phyloP scores from a whole-genome alignment of 2,113 vertebrate genomes.

The Colistium nudipinnis region DNA sequence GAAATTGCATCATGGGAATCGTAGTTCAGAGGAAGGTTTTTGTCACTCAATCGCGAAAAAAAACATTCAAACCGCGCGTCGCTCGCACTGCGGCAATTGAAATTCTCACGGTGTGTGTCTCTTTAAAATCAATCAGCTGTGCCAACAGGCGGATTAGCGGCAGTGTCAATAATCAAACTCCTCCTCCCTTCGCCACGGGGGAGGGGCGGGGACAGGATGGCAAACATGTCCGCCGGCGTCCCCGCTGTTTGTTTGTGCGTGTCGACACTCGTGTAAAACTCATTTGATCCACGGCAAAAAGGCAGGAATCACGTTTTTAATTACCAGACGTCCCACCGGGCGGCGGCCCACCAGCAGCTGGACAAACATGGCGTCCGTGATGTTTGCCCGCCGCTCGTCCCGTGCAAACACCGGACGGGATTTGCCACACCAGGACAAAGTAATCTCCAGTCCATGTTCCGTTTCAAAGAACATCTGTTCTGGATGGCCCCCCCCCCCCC shows the following conservation, averaged over 20 bases:
- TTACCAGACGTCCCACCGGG: conserved; percentile 66
- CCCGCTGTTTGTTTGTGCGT: conserved; percentile 59
- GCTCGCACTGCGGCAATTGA: too few species aligned
- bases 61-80: too few species aligned
- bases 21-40: too few species aligned
- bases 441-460: conserved; percentile 69
- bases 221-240: conserved; percentile 65
- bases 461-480: conserved; percentile 59
- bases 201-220: conserved; percentile 44
- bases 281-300: conserved; percentile 75
- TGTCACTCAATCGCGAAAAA: too few species aligned
- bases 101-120: neutral
- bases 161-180: conserved; percentile 21
- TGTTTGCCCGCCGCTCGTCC: conserved; percentile 57
- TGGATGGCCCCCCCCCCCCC: conserved; percentile 38
- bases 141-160: conserved; percentile 14
- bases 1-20: neutral
- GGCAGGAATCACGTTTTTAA: conserved; percentile 82
- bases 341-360: conserved; percentile 73
- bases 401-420: conserved; percentile 68
- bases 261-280: conserved; percentile 54
- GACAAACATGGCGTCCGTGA: conserved; percentile 71
- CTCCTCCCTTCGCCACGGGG: neutral
- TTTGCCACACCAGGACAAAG: conserved; percentile 63
- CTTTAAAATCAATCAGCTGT: neutral